A percentile compares a stretch with the other conserved stretches of the same genome.
Conservation (phyloP, 2,888 invertebrate genomes). For the Pristionchus fissidentatus region DNA sequence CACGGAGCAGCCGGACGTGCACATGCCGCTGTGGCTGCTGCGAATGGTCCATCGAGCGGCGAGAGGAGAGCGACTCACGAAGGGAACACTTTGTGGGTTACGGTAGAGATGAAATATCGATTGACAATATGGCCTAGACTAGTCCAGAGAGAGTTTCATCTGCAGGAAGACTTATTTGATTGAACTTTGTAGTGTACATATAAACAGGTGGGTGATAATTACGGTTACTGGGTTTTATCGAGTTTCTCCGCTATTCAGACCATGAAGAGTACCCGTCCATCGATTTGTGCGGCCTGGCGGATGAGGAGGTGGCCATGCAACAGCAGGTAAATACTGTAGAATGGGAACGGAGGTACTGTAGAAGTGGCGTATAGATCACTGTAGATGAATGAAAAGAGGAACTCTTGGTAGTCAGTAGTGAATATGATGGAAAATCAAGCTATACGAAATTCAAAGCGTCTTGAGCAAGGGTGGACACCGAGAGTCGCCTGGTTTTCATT, state of each 20-base stretch:
- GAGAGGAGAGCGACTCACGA: slow-evolving; percentile 16
- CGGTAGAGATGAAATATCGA: slow-evolving; percentile 12
- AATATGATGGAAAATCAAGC: no score
- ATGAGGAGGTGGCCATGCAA: slow-evolving; percentile 25
- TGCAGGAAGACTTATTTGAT: no score
- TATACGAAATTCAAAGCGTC: no score
- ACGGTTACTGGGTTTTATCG: no score
- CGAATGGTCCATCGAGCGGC: not conserved
- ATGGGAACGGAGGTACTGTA: not conserved
- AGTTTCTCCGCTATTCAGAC: slow-evolving; percentile 1
- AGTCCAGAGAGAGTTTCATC: no score
- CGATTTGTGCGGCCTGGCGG: not conserved
- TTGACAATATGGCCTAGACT: no score
- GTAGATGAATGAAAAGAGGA: no score
- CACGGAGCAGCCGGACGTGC: not conserved
- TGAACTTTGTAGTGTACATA: not conserved
- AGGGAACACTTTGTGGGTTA: slow-evolving; percentile 21
- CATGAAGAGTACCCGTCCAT: slow-evolving; percentile 40
- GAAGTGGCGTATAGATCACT: not conserved
- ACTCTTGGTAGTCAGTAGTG: no score
- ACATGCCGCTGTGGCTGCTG: slow-evolving; percentile 45
- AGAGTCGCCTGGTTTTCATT: not conserved
- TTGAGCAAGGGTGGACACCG: not conserved
- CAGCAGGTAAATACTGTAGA: slow-evolving; percentile 24
- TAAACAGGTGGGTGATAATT: no score